Percentiles rank a stretch among this genome's conserved stretches.
phyloP scores from a whole-genome alignment of 2,888 invertebrate species.

The Parthenolecanium corni region DNA sequence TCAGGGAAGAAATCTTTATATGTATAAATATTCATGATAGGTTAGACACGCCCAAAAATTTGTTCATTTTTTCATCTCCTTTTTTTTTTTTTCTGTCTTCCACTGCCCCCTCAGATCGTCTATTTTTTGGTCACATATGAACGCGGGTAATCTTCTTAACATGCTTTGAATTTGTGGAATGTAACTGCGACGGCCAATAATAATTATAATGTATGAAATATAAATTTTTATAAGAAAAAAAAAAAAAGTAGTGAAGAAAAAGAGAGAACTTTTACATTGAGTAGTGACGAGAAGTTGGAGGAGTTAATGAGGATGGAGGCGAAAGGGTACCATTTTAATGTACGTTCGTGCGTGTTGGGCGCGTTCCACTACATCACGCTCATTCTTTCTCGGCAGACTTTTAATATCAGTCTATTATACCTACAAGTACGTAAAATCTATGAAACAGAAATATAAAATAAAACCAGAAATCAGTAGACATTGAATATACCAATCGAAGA shows the following conservation, averaged over 20 bases:
- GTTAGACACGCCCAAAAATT: conserved; percentile 23
- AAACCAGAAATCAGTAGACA: too few species aligned
- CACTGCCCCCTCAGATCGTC: too few species aligned
- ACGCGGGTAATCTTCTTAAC: conserved; percentile 6
- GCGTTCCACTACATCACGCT: neutral
- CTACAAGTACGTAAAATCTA: neutral
- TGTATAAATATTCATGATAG: conserved; percentile 25
- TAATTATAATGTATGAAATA: conserved; percentile 23
- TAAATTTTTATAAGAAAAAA: neutral
- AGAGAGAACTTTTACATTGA: neutral
- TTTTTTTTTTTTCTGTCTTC: too few species aligned
- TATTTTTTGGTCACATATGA: conserved; percentile 19
- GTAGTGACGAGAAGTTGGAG: neutral
- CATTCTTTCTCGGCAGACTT: conserved; percentile 1
- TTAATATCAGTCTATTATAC: neutral
- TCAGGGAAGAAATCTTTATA: conserved; percentile 16
- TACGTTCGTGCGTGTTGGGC: neutral
- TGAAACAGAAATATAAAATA: too few species aligned
- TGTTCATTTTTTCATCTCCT: conserved; percentile 21
- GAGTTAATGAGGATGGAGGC: neutral
- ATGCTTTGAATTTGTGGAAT: conserved; percentile 15
- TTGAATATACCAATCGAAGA: too few species aligned
- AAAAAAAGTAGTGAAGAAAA: neutral
- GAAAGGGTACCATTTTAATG: too few species aligned
- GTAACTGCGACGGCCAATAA: conserved; percentile 19